Conservation (phyloP, 1,140 invertebrate species). For the Drosophila watanabei region DNA sequence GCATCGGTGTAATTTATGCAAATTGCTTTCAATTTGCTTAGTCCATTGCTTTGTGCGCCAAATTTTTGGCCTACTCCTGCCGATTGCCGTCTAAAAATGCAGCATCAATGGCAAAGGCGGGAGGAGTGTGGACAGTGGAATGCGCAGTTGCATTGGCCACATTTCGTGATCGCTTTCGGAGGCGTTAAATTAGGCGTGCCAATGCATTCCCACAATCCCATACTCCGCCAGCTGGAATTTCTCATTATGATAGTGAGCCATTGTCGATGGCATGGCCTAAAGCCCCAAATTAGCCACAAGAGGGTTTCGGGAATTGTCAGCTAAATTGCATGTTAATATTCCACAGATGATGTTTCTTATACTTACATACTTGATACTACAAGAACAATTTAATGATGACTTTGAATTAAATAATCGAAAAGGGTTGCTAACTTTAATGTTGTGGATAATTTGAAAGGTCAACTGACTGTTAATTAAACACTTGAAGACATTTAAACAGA, state of each 20-base stretch:
- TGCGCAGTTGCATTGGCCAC: slow-evolving; percentile 14
- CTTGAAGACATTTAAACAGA: background rate
- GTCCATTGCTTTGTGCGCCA: slow-evolving; percentile 54
- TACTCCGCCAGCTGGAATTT: slow-evolving; percentile 4
- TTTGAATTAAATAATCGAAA: too few relatives aligned
- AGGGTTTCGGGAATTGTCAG: background rate
- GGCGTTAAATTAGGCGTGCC: slow-evolving; percentile 50
- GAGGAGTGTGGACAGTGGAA: background rate
- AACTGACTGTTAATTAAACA: background rate
- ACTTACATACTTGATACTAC: background rate
- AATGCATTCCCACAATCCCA: slow-evolving; percentile 16
- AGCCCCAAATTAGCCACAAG: background rate
- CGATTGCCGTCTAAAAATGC: slow-evolving; percentile 50
- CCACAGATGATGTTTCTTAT: background rate
- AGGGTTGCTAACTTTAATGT: too few relatives aligned
- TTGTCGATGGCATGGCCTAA: background rate
- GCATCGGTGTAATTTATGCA: slow-evolving; percentile 72
- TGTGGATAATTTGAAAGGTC: background rate
- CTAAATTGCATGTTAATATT: background rate
- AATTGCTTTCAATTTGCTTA: slow-evolving; percentile 78
- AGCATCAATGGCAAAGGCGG: slow-evolving; percentile 30
- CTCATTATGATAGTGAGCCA: slow-evolving; percentile 8
- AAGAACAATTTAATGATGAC: too few relatives aligned
- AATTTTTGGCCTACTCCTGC: slow-evolving; percentile 33
- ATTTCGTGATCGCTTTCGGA: slow-evolving; percentile 57